These are phyloP conservation scores for Tetrao urogallus DNA, from an alignment of 2,113 vertebrate genomes.

Conservation along the genomic window DNA sequence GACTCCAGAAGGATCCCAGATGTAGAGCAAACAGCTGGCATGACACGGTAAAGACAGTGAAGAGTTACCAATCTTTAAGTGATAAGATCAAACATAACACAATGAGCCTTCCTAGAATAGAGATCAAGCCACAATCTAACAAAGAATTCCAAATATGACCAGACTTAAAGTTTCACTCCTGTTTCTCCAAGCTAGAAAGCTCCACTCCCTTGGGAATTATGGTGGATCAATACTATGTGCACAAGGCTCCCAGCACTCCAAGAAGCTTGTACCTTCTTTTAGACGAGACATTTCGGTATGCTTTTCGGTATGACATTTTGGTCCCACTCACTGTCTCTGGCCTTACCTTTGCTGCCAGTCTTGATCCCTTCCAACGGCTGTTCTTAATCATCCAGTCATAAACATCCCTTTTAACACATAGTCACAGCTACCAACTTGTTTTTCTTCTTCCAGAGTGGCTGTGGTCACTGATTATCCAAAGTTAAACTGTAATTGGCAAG, in stretches of 20 bases:
- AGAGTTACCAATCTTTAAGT: not conserved
- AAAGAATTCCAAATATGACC: not conserved
- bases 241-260: not conserved
- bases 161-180: not conserved
- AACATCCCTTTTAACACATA: not conserved
- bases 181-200: not conserved
- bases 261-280: not conserved
- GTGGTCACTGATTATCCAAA: not conserved
- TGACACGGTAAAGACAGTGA: not conserved
- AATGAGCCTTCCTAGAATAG: not conserved
- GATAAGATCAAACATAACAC: not conserved
- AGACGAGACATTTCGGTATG: not conserved
- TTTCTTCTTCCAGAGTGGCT: not conserved
- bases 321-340: not conserved
- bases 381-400: not conserved
- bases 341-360: not conserved
- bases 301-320: too few species aligned
- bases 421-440: not conserved
- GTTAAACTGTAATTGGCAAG: not conserved
- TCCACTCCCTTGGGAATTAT: not conserved
- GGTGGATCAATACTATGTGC: not conserved
- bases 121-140: not conserved
- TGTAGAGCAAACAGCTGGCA: not conserved
- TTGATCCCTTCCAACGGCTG: not conserved
- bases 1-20: not conserved